These are phyloP conservation scores for Caenorhabditis virilis DNA, from an alignment of 2,888 invertebrate genomes.

Conservation along the genomic window DNA sequence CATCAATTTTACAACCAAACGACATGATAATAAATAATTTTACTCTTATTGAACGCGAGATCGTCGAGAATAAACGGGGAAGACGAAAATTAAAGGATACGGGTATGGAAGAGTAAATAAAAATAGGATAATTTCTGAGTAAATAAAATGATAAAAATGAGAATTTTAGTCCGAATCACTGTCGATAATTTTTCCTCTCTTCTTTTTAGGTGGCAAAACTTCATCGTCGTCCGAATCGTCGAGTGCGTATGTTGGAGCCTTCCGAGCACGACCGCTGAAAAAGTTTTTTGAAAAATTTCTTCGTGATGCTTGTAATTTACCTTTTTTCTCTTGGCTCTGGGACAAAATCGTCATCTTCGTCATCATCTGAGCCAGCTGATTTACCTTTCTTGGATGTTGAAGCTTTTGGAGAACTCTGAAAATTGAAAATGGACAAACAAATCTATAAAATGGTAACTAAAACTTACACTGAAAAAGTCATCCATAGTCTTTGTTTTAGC, in stretches of 20 bases:
- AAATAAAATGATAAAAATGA: too few relatives aligned
- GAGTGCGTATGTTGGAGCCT: constrained; percentile 15
- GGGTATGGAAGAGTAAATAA: too few relatives aligned
- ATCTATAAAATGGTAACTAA: background rate
- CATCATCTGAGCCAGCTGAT: constrained; percentile 17
- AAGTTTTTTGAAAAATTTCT: background rate
- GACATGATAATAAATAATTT: too few relatives aligned
- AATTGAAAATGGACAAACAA: background rate
- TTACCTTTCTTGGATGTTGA: constrained; percentile 15
- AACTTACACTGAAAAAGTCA: constrained; percentile 26
- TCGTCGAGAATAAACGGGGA: too few relatives aligned
- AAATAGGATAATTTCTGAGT: too few relatives aligned
- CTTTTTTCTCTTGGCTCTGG: constrained; percentile 31
- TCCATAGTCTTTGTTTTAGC: constrained; percentile 23
- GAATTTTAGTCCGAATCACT: constrained; percentile 1
- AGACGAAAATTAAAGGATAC: too few relatives aligned
- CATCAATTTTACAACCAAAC: too few relatives aligned
- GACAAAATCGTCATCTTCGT: constrained; percentile 25
- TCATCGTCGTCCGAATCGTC: constrained; percentile 26
- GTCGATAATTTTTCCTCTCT: constrained; percentile 24
- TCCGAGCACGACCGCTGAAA: constrained; percentile 35
- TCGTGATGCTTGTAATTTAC: constrained; percentile 5
- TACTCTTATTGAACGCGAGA: too few relatives aligned
- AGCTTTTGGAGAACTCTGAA: background rate
- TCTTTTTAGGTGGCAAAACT: constrained; percentile 30